Evolutionary conservation across 2,113 vertebrate species (phyloP).

Genomic region (Hystrix brachyura): DNA sequence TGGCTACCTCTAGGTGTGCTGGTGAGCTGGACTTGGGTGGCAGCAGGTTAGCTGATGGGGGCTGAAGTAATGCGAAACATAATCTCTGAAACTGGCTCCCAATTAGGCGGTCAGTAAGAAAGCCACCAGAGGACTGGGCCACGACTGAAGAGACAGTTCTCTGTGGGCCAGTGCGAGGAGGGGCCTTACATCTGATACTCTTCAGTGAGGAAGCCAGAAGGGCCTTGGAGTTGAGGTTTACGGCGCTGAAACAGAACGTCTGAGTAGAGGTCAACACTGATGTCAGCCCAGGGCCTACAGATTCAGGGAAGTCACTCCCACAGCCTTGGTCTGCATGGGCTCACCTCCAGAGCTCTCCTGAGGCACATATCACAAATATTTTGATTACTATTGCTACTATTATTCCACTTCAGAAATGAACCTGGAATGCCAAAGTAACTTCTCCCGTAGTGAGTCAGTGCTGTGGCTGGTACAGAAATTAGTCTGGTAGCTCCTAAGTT

Average conservation of each 20-base stretch:
- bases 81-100: background rate
- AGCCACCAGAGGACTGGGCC: background rate
- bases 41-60: background rate
- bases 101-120: background rate
- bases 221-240: background rate
- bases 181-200: background rate
- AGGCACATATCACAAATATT: background rate
- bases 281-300: too few species aligned
- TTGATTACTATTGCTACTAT: background rate
- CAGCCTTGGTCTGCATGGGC: background rate
- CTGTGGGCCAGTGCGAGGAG: background rate
- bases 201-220: background rate
- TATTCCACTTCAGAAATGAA: background rate
- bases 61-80: background rate
- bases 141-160: background rate
- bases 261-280: background rate
- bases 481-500: background rate
- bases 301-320: background rate
- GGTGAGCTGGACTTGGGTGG: background rate
- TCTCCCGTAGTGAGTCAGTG: background rate
- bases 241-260: rapidly evolving
- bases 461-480: background rate
- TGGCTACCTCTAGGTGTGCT: background rate
- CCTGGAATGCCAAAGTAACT: background rate
- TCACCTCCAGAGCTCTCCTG: background rate